Evolutionary conservation across 2,888 invertebrate species (phyloP), one percentile per base, ranked within the genome.

Genomic region (Drosophila peninsularis): DNA sequence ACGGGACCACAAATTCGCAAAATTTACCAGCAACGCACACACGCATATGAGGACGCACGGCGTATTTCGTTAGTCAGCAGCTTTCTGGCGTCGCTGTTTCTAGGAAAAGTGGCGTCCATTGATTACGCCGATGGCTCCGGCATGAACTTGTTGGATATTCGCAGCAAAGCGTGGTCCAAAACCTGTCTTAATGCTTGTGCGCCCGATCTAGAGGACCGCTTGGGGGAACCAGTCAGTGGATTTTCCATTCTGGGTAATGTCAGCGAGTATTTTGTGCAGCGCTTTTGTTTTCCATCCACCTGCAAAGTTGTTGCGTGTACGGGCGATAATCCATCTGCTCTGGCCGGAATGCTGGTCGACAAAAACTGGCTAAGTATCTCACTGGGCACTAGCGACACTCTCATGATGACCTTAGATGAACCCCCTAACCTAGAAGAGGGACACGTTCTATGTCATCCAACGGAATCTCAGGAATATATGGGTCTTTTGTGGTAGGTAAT

Each of bases 1-100:
- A 98, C 99, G 0, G 99, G 97, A 4, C 94, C 96, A 4, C 99
- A 99, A 93, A 98, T 99, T 85, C 95, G 97, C 37, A 99, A 98
- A 94, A 94, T 99, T 78, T 94, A 93, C 78, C 95, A 96, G 87
- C 95, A 94, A 0, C 94, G 94, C 79, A 94, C 94, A 13, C 94
- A 95, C 70, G 94, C 94, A 1, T 98, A 96, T 90, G 94, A 94
- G 78, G 94, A 95, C 55, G 96, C 98, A 0, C 96, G 97, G 92
- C 94, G 97, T 84, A 97, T 99, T 80, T 98, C 98, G 0, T 93
- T 99, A 45, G 95, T 99, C 5, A 98, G 98, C 89, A 98, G 98
- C 81, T 99, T 99, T 92, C 94, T 96, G 0, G 97, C 97, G 68
- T 97, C 97, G 0, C 92, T 99, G 57, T 96, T 99, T 90, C 92